phyloP scores from a whole-genome alignment of 2,888 invertebrate species.

The Habrosyne pyritoides region DNA sequence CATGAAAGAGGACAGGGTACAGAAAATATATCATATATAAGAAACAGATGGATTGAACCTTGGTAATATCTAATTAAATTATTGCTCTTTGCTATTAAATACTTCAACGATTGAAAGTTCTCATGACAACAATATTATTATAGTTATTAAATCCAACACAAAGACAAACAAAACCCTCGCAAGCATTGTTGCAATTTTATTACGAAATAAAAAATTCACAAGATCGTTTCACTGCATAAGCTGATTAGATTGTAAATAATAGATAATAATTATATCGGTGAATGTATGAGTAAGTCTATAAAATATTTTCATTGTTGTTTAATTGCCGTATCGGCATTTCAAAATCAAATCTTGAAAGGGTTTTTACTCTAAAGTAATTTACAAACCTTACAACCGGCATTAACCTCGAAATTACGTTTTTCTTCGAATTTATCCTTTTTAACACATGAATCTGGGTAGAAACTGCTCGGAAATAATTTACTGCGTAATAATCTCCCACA shows the following conservation, averaged over 20 bases:
- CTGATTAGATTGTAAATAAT: slow-evolving; percentile 38
- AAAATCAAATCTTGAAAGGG: background rate
- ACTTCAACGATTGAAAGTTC: background rate
- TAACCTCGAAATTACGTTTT: background rate
- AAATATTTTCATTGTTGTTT: slow-evolving; percentile 9
- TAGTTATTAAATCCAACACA: background rate
- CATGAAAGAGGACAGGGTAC: no score
- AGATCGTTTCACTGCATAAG: slow-evolving; percentile 27
- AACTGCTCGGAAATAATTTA: background rate
- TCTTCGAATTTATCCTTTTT: background rate
- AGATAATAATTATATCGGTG: slow-evolving; percentile 17
- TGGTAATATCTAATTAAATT: no score
- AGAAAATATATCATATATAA: no score
- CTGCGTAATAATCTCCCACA: no score
- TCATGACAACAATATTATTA: slow-evolving; percentile 1
- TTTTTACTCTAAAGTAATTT: background rate
- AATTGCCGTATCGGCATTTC: background rate
- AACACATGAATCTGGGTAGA: background rate
- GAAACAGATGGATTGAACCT: no score
- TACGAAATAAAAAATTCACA: slow-evolving; percentile 29
- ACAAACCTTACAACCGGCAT: background rate
- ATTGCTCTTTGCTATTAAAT: no score
- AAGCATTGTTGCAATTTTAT: slow-evolving; percentile 36
- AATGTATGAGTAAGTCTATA: slow-evolving; percentile 18
- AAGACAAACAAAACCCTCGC: slow-evolving; percentile 11